Base-by-base conservation (phyloP, 92 coral and sea anemone genomes). In the Virgularia gustaviana region DNA sequence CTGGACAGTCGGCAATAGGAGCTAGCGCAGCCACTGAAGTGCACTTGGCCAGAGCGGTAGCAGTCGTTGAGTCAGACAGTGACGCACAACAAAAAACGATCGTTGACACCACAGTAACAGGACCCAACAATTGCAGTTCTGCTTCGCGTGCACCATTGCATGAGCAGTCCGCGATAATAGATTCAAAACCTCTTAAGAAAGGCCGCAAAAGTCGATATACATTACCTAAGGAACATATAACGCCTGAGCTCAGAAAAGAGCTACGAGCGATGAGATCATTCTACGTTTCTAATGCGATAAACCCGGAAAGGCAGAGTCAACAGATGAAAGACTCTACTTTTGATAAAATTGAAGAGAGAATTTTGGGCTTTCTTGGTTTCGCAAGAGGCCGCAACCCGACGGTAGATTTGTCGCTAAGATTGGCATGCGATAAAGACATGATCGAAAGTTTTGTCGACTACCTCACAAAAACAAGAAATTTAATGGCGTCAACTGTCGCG, bases 401-500 rank as follows among this genome's bases (percentile, higher is more conserved):
- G 24, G 38, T 16, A 63, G 38, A 35, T 31, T 63, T 63, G 70
- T 63, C 70, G 38, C 45, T 63, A 63, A 63, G 70, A 15, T 63
- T 63, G 47, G 49, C 70, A 63, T 25, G 70, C 38, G 38, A 35
- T 63, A 25, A 25, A 35, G 70, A 63, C 22, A 25, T 63, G 38
- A 35, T 63, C 22, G 70, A 63, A 63, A 35, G 47, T n/a, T 63
- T 63, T 35, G 70, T 63, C 38, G 38, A 63, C 38, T 63, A 63
- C 49, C 70, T 63, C 38, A 35, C 70, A 35, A 63, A 63, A 63
- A 35, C 47, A 16, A 63, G 70, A 35, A 63, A 63, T 15, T 35
- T 63, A 63, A 63, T 63, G 70, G 70, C 70, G 24, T 63, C 70
- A 35, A 63, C 70, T 63, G n/a, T 63, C 47, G 49, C 47, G 45